These are phyloP conservation scores for Lasioglossum albipes DNA, from an alignment of 1,140 invertebrate genomes.

Conservation along the genomic window DNA sequence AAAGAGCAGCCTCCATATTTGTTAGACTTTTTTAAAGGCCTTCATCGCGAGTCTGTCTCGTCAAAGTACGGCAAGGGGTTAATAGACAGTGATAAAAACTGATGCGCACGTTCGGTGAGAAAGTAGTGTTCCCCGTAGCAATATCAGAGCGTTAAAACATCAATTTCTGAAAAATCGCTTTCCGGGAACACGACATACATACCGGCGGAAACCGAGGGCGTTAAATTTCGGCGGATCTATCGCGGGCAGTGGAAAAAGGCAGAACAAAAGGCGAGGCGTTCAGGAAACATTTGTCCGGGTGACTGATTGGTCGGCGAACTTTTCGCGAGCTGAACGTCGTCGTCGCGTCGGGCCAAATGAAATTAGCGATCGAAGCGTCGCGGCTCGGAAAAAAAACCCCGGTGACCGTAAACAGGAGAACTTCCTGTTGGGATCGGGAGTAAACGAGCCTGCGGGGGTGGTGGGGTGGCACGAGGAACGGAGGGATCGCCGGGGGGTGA, in stretches of 20 bases:
- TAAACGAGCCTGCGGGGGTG: conserved; percentile 56
- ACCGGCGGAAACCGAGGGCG: too few species aligned
- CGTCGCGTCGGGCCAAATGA: conserved; percentile 45
- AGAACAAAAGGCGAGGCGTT: not conserved
- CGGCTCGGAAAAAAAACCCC: conserved; percentile 43
- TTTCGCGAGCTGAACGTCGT: conserved; percentile 29
- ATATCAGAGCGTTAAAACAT: too few species aligned
- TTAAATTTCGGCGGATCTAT: too few species aligned
- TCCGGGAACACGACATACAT: too few species aligned
- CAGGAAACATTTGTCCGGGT: not conserved
- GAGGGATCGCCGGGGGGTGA: conserved; percentile 8
- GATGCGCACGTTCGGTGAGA: too few species aligned
- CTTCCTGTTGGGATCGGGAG: conserved; percentile 59
- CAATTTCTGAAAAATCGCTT: too few species aligned
- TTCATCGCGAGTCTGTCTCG: too few species aligned
- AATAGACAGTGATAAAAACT: too few species aligned
- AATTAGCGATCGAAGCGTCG: conserved; percentile 61
- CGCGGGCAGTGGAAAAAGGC: not conserved
- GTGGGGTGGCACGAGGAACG: conserved; percentile 37
- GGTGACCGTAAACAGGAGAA: conserved; percentile 61
- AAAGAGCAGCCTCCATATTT: too few species aligned
- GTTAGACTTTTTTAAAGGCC: too few species aligned
- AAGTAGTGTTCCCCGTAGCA: too few species aligned
- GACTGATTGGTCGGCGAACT: conserved; percentile 32
- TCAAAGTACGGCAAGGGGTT: too few species aligned